A percentile compares a stretch with the other conserved stretches of the same genome.
Conservation (phyloP, 2,113 vertebrate genomes). For the Spea bombifrons region DNA sequence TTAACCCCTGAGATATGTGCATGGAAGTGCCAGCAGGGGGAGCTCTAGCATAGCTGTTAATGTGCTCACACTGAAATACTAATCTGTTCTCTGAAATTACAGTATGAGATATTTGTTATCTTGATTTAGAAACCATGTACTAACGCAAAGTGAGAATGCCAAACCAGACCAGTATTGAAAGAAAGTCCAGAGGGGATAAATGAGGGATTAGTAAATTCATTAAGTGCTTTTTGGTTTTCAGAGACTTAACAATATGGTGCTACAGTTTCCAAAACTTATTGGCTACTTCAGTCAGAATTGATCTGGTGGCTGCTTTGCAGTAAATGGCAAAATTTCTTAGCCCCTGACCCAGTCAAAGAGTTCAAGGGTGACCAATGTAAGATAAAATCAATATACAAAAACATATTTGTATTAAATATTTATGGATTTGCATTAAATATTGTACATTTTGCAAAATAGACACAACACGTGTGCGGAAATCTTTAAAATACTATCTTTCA, state of each 20-base stretch:
- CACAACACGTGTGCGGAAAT: slow-evolving; percentile 1
- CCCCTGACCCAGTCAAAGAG: slow-evolving; percentile 37
- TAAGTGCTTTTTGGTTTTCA: slow-evolving; percentile 25
- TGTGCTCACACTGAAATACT: too few species aligned
- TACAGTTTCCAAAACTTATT: slow-evolving; percentile 45
- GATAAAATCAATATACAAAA: slow-evolving; percentile 42
- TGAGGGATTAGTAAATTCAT: slow-evolving; percentile 24
- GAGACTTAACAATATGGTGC: slow-evolving; percentile 23
- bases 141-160: background rate
- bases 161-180: background rate
- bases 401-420: slow-evolving; percentile 39
- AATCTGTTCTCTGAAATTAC: too few species aligned
- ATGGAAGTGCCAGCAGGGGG: background rate
- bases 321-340: slow-evolving; percentile 39
- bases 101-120: too few species aligned
- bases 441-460: slow-evolving; percentile 8
- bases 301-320: slow-evolving; percentile 42
- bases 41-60: background rate
- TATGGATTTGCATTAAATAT: slow-evolving; percentile 26
- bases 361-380: slow-evolving; percentile 37
- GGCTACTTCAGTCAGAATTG: slow-evolving; percentile 32
- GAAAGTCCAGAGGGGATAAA: background rate
- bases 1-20: too few species aligned
- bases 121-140: background rate
- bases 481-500: background rate